phyloP scores from a whole-genome alignment of 2,797 vertebrate species.

The Coendou prehensilis region DNA sequence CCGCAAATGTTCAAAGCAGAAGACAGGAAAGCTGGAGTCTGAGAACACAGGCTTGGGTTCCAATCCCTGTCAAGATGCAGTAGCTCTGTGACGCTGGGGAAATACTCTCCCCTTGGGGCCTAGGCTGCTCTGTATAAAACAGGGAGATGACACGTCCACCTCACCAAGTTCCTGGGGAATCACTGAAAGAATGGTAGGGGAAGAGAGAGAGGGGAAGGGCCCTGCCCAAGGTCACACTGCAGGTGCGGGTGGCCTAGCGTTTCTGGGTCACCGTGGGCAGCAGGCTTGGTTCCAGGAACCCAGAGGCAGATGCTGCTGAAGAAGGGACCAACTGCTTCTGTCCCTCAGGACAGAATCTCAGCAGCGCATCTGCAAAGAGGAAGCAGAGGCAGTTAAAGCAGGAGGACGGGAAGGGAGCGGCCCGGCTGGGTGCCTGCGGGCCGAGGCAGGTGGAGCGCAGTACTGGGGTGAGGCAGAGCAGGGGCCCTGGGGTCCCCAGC shows the following conservation, averaged over 20 bases:
- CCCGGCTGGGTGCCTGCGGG: background rate
- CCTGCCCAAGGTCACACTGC: background rate
- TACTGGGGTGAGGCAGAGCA: background rate
- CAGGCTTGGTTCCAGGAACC: background rate
- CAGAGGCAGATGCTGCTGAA: background rate
- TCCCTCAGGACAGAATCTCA: slow-evolving; percentile 50
- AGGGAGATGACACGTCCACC: background rate
- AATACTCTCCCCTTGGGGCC: background rate
- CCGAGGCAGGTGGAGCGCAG: background rate
- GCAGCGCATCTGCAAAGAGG: background rate
- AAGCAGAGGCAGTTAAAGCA: slow-evolving; percentile 42
- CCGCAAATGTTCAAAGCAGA: background rate
- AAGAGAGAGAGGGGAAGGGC: background rate
- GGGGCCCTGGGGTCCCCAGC: background rate
- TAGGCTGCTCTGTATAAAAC: background rate
- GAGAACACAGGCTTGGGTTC: background rate
- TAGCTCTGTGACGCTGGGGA: background rate
- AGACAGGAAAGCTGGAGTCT: background rate
- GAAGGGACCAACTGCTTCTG: slow-evolving; percentile 23
- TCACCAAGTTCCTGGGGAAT: background rate
- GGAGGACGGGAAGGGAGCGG: background rate
- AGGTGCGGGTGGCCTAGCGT: background rate
- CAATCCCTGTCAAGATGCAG: background rate
- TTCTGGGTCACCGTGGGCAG: background rate
- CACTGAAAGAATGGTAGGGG: background rate